phyloP scores from a whole-genome alignment of 2,797 vertebrate species.

The Enteromius paludinosus region DNA sequence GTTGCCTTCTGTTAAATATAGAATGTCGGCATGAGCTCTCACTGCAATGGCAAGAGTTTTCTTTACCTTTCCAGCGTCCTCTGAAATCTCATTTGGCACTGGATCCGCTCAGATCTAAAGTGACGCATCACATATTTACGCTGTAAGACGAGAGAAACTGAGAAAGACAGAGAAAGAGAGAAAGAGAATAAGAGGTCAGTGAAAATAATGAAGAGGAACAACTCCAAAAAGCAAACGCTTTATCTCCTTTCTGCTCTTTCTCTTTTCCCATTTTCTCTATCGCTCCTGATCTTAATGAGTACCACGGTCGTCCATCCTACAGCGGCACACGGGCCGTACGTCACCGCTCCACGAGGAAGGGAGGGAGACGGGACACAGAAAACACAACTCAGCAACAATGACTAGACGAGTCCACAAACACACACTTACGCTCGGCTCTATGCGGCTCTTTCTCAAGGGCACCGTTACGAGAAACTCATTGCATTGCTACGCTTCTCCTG shows the following conservation, averaged over 20 bases:
- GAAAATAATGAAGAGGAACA: constrained; percentile 82
- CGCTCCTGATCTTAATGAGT: constrained; percentile 84
- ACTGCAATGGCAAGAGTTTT: constrained; percentile 3
- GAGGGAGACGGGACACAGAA: constrained; percentile 66
- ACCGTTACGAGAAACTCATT: constrained; percentile 10
- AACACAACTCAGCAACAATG: constrained; percentile 44
- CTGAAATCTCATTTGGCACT: constrained; percentile 4
- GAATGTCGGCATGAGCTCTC: neutral
- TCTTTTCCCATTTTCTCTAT: constrained; percentile 80
- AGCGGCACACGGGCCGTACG: constrained; percentile 71
- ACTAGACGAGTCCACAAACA: constrained; percentile 31
- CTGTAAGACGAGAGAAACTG: constrained; percentile 21
- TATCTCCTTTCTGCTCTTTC: constrained; percentile 70
- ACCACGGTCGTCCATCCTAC: constrained; percentile 74
- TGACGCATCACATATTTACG: constrained; percentile 27
- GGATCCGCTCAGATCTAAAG: neutral
- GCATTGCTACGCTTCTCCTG: neutral
- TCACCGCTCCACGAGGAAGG: constrained; percentile 69
- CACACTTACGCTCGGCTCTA: neutral
- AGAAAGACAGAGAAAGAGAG: constrained; percentile 38
- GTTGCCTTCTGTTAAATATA: neutral
- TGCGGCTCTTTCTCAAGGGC: constrained; percentile 40
- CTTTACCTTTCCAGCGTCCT: constrained; percentile 29
- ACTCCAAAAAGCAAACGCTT: constrained; percentile 78
- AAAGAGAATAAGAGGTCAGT: constrained; percentile 51